phyloP scores from a whole-genome alignment of 2,113 vertebrate genomes.

The Catharus bicknelli region DNA sequence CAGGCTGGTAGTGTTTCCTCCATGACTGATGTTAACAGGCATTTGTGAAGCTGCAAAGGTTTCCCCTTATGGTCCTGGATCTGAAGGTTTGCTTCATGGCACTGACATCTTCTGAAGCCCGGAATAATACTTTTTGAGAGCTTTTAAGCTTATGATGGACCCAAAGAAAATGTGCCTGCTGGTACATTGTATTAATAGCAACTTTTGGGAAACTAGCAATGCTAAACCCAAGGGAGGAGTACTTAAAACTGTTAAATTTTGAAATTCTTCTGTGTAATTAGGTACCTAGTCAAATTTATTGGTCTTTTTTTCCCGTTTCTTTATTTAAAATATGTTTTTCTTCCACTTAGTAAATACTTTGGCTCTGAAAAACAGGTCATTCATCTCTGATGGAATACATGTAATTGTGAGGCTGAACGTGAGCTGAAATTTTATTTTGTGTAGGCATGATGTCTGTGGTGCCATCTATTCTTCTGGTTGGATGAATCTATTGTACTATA shows the following conservation, averaged over 20 bases:
- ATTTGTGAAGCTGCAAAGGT: background rate
- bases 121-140: background rate
- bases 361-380: background rate
- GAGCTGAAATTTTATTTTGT: background rate
- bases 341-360: background rate
- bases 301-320: background rate
- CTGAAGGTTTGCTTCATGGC: background rate
- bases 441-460: background rate
- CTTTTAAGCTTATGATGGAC: background rate
- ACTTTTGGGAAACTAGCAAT: background rate
- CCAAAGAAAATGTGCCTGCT: background rate
- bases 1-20: background rate
- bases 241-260: background rate
- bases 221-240: background rate
- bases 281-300: background rate
- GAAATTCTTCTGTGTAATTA: background rate
- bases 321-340: background rate
- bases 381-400: background rate
- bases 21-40: rapidly evolving
- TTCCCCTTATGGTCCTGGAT: background rate
- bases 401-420: background rate
- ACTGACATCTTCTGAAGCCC: background rate
- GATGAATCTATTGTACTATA: background rate
- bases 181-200: background rate
- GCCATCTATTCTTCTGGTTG: background rate